These are phyloP conservation scores for Ptiloglossa arizonensis DNA, from an alignment of 1,140 invertebrate genomes.

Conservation along the genomic window DNA sequence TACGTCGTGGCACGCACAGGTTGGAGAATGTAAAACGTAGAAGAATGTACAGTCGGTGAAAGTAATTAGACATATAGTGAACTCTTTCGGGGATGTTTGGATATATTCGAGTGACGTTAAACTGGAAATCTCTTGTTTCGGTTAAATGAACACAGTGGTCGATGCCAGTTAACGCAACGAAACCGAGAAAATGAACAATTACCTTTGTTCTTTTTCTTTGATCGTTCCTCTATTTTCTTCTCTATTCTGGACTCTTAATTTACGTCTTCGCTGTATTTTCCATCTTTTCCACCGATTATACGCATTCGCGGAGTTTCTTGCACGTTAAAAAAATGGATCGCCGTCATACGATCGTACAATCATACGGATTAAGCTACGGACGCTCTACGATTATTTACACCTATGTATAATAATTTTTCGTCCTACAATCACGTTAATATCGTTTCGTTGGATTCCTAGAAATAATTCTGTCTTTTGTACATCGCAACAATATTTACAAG, in stretches of 20 bases:
- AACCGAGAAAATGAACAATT: background rate
- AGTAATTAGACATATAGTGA: background rate
- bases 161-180: background rate
- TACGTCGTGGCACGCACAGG: background rate
- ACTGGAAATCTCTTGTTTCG: background rate
- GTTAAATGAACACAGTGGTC: background rate
- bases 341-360: conserved; percentile 38
- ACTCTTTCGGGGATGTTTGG: too few species aligned
- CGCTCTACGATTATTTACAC: conserved; percentile 75
- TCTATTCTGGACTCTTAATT: background rate
- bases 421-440: conserved; percentile 70
- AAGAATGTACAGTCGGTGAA: background rate
- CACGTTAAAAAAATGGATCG: conserved; percentile 63
- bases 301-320: background rate
- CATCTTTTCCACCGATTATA: background rate
- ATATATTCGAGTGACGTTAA: background rate
- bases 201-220: background rate
- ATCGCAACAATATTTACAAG: conserved; percentile 79
- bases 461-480: conserved; percentile 74
- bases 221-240: background rate
- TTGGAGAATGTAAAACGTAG: background rate
- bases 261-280: background rate
- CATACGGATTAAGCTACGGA: conserved; percentile 68
- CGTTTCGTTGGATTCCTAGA: conserved; percentile 68
- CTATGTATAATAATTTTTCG: conserved; percentile 74